Evolutionary conservation across 2,113 vertebrate species (phyloP), one percentile per base, ranked within the genome.

Genomic region (Hyaena hyaena): DNA sequence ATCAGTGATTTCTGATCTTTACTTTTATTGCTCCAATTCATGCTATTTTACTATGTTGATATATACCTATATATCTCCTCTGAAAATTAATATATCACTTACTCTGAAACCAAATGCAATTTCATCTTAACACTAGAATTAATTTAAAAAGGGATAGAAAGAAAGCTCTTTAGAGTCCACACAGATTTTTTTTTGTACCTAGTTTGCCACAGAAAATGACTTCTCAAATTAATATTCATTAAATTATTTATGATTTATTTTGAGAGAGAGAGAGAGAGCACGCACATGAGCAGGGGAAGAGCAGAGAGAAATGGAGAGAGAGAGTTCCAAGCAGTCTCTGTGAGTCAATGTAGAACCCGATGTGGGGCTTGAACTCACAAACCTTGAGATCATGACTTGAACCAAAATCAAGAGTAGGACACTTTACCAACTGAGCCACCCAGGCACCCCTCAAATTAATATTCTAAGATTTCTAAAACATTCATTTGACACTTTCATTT

Each of bases 381-480:
- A 61, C 21, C 58, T 7, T 58, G 58, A 58, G 58, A 58, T 58
- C 55, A 58, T 58, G 58, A 9, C 19, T 16, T 61, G 8, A 61
- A 61, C 58, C 58, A 61, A 58, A 61, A 61, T 61, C 58, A 61
- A 61, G 58, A 61, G 58, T 61, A 61, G 58, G 21, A 61, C 58
- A 61, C 58, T 61, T 61, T 21, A 61, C 58, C 58, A 21, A 61
- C 58, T 23, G 58, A 61, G 58, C 7, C 58, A 61, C 21, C 58
- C 58, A 61, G 58, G 21, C 8, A 61, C 58, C 58, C 58, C 35
- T 83, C 48, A 55, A 61, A 74, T 83, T 45, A 66, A 82, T 90
- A 55, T 53, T 61, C 2, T 58, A 77, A 85, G 48, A 61, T 45
- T 92, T 95, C 63, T 93, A 79, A 96, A 94, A 74, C 28, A 28